Conservation (phyloP, 2,888 invertebrate species). For the Campoplex capitator region DNA sequence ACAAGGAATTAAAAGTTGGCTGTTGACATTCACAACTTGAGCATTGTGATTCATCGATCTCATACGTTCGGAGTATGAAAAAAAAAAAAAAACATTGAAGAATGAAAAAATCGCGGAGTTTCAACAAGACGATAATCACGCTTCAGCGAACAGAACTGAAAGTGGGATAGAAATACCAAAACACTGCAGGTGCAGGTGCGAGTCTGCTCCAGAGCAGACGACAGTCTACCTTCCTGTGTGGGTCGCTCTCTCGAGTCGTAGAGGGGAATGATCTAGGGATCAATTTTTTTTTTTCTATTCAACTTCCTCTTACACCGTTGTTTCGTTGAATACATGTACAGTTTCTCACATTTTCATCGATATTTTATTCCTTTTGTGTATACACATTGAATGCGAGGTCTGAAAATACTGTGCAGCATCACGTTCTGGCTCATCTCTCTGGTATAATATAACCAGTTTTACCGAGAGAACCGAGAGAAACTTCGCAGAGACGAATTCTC, state of each 20-base stretch:
- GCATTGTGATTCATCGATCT: slow-evolving; percentile 37
- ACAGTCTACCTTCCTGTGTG: slow-evolving; percentile 14
- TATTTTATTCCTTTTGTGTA: slow-evolving; percentile 40
- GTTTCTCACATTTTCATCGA: slow-evolving; percentile 40
- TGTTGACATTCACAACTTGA: slow-evolving; percentile 20
- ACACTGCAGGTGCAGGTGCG: slow-evolving; percentile 60
- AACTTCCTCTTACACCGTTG: slow-evolving; percentile 28
- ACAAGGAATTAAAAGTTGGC: slow-evolving; percentile 45
- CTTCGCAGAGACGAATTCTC: slow-evolving; percentile 50
- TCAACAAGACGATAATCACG: no score
- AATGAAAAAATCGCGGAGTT: slow-evolving; percentile 17
- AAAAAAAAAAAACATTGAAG: slow-evolving; percentile 1
- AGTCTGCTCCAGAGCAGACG: slow-evolving; percentile 35
- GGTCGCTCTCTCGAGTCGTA: slow-evolving; percentile 29
- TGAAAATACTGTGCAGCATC: slow-evolving; percentile 22
- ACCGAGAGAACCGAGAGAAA: slow-evolving; percentile 42
- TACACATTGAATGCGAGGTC: slow-evolving; percentile 38
- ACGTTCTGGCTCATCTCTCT: slow-evolving; percentile 42
- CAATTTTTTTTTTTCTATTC: not conserved
- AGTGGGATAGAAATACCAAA: slow-evolving; percentile 15
- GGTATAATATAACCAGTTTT: slow-evolving; percentile 64
- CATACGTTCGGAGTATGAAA: not conserved
- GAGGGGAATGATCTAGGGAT: slow-evolving; percentile 26
- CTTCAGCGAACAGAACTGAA: not conserved
- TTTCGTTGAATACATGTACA: slow-evolving; percentile 35